Conservation (phyloP, 2,797 vertebrate genomes). For the Lagorchestes hirsutus region DNA sequence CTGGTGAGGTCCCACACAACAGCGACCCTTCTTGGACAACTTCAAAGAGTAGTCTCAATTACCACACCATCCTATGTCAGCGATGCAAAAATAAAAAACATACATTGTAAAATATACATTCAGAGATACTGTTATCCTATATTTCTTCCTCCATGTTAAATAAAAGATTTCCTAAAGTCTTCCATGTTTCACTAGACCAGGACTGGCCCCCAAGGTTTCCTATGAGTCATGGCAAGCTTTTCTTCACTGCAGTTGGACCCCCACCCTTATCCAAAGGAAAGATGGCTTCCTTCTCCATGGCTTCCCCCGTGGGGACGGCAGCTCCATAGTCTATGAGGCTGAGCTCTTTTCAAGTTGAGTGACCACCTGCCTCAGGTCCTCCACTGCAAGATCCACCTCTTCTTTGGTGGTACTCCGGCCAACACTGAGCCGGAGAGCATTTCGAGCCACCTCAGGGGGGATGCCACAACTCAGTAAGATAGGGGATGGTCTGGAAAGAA, state of each 20-base stretch:
- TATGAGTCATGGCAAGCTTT: not conserved
- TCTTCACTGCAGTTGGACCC: not conserved
- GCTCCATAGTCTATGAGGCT: accelerated
- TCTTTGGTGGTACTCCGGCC: slow-evolving; percentile 90
- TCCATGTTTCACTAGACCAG: not conserved
- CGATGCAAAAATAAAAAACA: not conserved
- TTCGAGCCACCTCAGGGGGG: slow-evolving; percentile 88
- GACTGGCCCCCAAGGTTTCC: not conserved
- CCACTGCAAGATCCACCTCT: slow-evolving; percentile 92
- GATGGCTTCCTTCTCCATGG: not conserved
- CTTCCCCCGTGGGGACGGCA: not conserved
- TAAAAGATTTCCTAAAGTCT: not conserved
- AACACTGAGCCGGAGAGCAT: slow-evolving; percentile 93
- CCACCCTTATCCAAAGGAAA: not conserved
- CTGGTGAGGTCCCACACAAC: not conserved
- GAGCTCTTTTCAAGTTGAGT: slow-evolving; percentile 84
- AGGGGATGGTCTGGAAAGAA: slow-evolving; percentile 90
- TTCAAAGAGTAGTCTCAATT: not conserved
- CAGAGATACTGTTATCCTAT: not conserved
- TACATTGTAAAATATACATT: no score
- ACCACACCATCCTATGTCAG: not conserved
- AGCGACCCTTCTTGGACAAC: not conserved
- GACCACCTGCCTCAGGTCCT: slow-evolving; percentile 91
- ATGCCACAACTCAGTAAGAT: slow-evolving; percentile 94
- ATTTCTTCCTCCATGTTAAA: not conserved